Evolutionary conservation across 2,888 invertebrate species (phyloP).

Genomic region (Lymantria monacha): DNA sequence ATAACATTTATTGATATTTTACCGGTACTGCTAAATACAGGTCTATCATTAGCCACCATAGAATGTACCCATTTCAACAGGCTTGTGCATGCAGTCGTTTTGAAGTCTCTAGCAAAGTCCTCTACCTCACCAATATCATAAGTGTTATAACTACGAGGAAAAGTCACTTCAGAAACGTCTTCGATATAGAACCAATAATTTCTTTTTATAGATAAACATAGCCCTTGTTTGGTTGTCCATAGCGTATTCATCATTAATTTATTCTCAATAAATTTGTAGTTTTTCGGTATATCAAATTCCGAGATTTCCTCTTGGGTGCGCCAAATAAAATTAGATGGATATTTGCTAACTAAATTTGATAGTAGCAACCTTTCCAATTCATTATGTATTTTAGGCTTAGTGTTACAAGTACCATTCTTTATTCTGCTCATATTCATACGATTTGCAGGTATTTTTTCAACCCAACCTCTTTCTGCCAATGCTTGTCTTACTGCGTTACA

Average conservation of each 20-base stretch:
- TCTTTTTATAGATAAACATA: conserved; percentile 80
- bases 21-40: conserved; percentile 76
- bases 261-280: conserved; percentile 54
- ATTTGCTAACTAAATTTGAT: conserved; percentile 66
- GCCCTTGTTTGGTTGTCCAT: conserved; percentile 73
- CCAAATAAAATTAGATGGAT: conserved; percentile 67
- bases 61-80: conserved; percentile 84
- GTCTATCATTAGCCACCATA: conserved; percentile 60
- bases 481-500: conserved; percentile 81
- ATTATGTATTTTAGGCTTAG: conserved; percentile 44
- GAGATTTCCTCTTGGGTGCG: conserved; percentile 43
- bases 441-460: conserved; percentile 84
- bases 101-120: conserved; percentile 87
- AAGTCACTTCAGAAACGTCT: conserved; percentile 84
- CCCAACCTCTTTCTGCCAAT: conserved; percentile 85
- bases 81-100: conserved; percentile 89
- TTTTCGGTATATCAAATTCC: conserved; percentile 41
- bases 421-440: conserved; percentile 66
- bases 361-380: conserved; percentile 66
- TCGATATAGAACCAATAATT: conserved; percentile 85
- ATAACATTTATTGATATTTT: conserved; percentile 80
- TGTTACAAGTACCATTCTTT: conserved; percentile 44
- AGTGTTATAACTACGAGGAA: conserved; percentile 88
- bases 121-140: conserved; percentile 79
- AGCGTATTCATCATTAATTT: conserved; percentile 60